phyloP scores from a whole-genome alignment of 1,140 invertebrate species.

The Elymnias hypermnestra region DNA sequence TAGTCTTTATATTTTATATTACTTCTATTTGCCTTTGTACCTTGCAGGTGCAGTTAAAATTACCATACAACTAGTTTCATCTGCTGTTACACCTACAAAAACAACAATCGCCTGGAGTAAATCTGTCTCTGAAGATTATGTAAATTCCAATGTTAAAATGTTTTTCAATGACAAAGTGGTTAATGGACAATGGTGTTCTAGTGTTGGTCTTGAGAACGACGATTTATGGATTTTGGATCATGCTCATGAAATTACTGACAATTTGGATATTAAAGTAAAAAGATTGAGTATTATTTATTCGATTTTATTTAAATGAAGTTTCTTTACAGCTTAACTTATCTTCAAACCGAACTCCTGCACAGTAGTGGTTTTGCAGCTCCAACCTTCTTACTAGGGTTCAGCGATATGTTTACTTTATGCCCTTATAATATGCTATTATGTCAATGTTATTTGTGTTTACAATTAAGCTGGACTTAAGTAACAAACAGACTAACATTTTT shows the following conservation, averaged over 20 bases:
- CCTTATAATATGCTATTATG: too few species aligned
- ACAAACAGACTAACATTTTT: too few species aligned
- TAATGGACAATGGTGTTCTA: conserved; percentile 46
- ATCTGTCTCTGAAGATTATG: conserved; percentile 51
- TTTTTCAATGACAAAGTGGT: conserved; percentile 31
- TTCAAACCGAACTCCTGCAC: too few species aligned
- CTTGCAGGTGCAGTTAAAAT: conserved; percentile 56
- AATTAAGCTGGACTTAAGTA: too few species aligned
- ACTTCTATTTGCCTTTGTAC: neutral
- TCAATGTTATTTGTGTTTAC: too few species aligned
- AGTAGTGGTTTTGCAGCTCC: too few species aligned
- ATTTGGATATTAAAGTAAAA: conserved; percentile 44
- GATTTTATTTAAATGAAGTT: too few species aligned
- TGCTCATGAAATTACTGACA: conserved; percentile 26
- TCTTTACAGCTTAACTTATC: too few species aligned
- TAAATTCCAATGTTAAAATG: conserved; percentile 31
- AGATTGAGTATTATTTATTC: too few species aligned
- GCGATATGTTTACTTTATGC: too few species aligned
- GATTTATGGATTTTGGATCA: conserved; percentile 53
- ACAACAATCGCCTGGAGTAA: conserved; percentile 66
- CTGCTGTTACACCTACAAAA: conserved; percentile 49
- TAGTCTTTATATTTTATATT: too few species aligned
- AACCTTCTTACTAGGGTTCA: too few species aligned
- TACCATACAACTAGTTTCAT: conserved; percentile 60
- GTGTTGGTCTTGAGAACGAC: conserved; percentile 45